phyloP scores from a whole-genome alignment of 2,113 vertebrate genomes.

The Glaucomys volans region DNA sequence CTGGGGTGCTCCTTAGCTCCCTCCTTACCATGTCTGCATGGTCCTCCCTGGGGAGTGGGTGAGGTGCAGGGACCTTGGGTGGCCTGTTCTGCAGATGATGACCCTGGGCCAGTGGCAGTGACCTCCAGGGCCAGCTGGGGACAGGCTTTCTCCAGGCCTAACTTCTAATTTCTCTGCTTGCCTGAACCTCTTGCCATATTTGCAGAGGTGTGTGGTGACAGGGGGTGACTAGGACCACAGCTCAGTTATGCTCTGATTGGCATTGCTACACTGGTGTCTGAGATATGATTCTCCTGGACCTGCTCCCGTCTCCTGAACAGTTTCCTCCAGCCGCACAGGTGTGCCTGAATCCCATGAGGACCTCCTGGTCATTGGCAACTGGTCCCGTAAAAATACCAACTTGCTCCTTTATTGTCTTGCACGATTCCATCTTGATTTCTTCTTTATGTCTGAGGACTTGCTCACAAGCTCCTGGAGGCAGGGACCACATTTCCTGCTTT shows the following conservation, averaged over 20 bases:
- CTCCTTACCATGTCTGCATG: background rate
- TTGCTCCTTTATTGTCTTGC: background rate
- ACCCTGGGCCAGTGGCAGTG: background rate
- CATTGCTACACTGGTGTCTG: background rate
- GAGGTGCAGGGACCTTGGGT: too few relatives aligned
- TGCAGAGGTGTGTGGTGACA: background rate
- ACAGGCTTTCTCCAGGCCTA: background rate
- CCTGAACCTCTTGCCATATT: background rate
- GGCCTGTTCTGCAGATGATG: background rate
- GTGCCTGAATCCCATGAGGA: too few relatives aligned
- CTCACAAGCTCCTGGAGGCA: background rate
- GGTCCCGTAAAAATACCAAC: background rate
- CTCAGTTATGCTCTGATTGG: background rate
- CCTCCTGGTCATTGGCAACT: background rate
- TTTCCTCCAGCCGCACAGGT: background rate
- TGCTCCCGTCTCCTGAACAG: accelerated
- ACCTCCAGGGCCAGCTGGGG: background rate
- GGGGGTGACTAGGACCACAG: background rate
- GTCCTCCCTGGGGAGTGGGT: background rate
- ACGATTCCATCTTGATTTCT: background rate
- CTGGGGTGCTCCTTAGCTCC: background rate
- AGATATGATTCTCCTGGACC: background rate
- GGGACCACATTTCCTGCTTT: background rate
- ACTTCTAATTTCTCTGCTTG: background rate
- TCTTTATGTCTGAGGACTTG: background rate